Conservation (phyloP, 2,113 vertebrate genomes). For the Mesocricetus auratus region DNA sequence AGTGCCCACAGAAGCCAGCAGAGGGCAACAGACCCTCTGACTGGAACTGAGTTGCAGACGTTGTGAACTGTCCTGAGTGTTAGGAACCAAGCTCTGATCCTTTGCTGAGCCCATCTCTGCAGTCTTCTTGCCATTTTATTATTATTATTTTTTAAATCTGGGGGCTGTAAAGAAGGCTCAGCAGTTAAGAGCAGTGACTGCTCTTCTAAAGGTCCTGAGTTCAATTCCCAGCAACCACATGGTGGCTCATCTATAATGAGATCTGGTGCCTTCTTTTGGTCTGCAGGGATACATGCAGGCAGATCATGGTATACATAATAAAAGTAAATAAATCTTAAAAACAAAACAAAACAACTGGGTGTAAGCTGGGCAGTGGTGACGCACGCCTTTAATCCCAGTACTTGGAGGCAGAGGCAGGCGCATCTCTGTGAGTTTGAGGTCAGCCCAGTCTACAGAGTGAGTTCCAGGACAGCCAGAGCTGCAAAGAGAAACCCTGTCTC, state of each 20-base stretch:
- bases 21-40: background rate
- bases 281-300: too few relatives aligned
- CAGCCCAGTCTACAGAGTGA: background rate
- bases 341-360: background rate
- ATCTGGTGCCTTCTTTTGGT: too few relatives aligned
- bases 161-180: too few relatives aligned
- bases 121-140: background rate
- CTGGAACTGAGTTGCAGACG: background rate
- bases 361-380: background rate
- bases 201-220: too few relatives aligned
- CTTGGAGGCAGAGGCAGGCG: background rate
- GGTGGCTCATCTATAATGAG: too few relatives aligned
- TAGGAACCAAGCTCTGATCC: background rate
- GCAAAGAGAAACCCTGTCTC: background rate
- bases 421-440: background rate
- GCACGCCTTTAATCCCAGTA: background rate
- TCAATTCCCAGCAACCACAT: too few relatives aligned
- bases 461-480: background rate
- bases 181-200: too few relatives aligned
- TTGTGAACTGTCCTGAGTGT: background rate
- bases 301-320: too few relatives aligned
- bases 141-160: background rate
- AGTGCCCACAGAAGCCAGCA: background rate
- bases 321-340: too few relatives aligned
- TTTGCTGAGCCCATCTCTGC: background rate